A percentile compares a stretch with the other conserved stretches of the same genome.
These are phyloP conservation scores for Hystrix cristata DNA, from an alignment of 2,113 vertebrate species.

Conservation along the genomic window DNA sequence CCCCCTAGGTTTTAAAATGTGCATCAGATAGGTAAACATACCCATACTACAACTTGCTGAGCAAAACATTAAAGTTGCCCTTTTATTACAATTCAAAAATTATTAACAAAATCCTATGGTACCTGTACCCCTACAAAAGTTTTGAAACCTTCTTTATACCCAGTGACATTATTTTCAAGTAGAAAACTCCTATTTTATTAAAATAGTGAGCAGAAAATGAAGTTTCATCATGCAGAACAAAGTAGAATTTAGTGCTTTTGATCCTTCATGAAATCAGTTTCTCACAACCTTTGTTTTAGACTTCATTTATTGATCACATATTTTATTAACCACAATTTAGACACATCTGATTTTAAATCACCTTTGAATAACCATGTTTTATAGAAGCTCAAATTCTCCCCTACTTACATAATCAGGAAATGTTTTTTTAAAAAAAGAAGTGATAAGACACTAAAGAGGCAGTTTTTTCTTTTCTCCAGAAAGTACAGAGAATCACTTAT, in stretches of 20 bases:
- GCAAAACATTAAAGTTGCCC: not conserved
- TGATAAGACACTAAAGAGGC: slow-evolving; percentile 42
- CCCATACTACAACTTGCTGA: not conserved
- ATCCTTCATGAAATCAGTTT: not conserved
- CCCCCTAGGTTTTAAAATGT: slow-evolving; percentile 14
- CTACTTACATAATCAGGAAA: slow-evolving; percentile 53
- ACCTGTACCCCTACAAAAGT: not conserved
- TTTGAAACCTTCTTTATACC: not conserved
- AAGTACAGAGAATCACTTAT: slow-evolving; percentile 73
- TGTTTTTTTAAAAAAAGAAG: slow-evolving; percentile 24
- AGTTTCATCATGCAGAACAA: not conserved
- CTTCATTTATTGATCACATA: not conserved
- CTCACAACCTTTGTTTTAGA: not conserved
- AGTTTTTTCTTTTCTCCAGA: slow-evolving; percentile 62
- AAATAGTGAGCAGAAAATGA: not conserved
- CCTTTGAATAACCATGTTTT: not conserved
- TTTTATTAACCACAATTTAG: slow-evolving; percentile 36
- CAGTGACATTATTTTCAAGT: not conserved
- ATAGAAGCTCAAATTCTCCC: slow-evolving; percentile 11
- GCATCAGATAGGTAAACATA: not conserved
- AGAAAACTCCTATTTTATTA: slow-evolving; percentile 22
- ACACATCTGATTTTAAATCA: not conserved
- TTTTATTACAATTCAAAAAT: slow-evolving; percentile 8
- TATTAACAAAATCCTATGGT: not conserved
- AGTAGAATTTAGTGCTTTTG: not conserved